phyloP scores from a whole-genome alignment of 30 jellyfish, hydroid and myxozoan genomes.

The Phacellophora camtschatica region DNA sequence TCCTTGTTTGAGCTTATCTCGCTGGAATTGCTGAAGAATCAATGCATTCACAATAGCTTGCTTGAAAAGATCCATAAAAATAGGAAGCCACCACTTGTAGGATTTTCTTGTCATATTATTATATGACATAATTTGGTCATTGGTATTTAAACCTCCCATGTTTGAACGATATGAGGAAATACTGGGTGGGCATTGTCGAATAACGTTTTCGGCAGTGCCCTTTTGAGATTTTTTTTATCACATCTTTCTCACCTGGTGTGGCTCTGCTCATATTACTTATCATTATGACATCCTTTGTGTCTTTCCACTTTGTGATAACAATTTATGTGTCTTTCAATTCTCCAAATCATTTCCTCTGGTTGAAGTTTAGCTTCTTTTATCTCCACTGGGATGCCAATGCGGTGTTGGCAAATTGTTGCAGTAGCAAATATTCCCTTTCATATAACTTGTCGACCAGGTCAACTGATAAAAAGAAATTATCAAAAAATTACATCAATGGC shows the following conservation, averaged over 20 bases:
- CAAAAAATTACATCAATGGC: conserved; percentile 4
- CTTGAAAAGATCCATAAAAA: conserved; percentile 7
- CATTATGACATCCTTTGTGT: conserved; percentile 28
- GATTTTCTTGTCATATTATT: conserved; percentile 18
- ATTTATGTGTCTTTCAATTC: conserved; percentile 26
- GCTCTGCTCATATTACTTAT: conserved; percentile 23
- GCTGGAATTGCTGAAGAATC: conserved; percentile 24
- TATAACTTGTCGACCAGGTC: conserved; percentile 17
- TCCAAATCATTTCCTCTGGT: conserved; percentile 21
- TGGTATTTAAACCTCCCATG: conserved; percentile 18
- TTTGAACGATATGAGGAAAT: neutral
- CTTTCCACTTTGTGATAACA: conserved; percentile 16
- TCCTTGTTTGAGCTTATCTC: conserved; percentile 11
- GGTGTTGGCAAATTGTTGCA: conserved; percentile 27
- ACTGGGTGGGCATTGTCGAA: conserved; percentile 30
- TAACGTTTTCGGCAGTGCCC: conserved; percentile 24
- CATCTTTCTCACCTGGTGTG: neutral
- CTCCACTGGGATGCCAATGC: conserved; percentile 6
- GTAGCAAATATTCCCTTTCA: conserved; percentile 22
- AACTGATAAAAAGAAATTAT: conserved; percentile 17
- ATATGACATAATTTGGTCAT: conserved; percentile 25
- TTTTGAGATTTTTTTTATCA: neutral
- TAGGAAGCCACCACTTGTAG: conserved; percentile 36
- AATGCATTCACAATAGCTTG: conserved; percentile 38
- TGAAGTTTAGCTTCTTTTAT: conserved; percentile 15